Conservation (phyloP, 1,140 invertebrate genomes). For the Brachionus sp. region DNA sequence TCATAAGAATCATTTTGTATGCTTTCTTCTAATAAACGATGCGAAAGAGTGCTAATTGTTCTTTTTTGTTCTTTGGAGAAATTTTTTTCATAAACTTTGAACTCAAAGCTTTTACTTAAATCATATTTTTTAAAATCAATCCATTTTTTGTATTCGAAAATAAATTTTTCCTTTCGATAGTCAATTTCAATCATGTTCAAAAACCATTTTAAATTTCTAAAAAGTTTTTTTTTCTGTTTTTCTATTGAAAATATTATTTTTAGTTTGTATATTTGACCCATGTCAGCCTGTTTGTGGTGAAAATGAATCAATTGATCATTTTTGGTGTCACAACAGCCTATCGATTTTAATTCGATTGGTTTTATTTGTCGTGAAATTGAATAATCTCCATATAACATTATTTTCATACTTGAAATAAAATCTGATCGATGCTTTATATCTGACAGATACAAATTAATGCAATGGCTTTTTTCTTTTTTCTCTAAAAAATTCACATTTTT, state of each 20-base stretch:
- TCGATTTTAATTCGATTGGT: neutral
- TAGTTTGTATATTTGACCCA: constrained; percentile 2
- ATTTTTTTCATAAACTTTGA: neutral
- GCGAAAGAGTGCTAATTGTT: constrained; percentile 32
- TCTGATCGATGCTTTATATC: neutral
- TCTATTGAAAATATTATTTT: neutral
- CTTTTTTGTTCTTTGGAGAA: neutral
- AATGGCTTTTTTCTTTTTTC: constrained; percentile 38
- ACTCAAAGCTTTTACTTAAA: neutral
- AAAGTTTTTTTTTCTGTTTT: neutral
- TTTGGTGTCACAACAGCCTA: neutral
- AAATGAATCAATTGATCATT: constrained; percentile 34
- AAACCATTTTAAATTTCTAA: constrained; percentile 31
- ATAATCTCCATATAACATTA: constrained; percentile 35
- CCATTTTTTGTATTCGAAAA: constrained; percentile 33
- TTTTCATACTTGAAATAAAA: neutral
- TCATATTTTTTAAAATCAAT: constrained; percentile 27
- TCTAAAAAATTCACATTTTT: neutral
- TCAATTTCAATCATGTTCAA: constrained; percentile 39
- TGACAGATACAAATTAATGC: neutral
- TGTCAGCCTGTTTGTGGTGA: neutral
- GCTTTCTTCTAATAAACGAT: constrained; percentile 34
- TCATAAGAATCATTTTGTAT: constrained; percentile 13
- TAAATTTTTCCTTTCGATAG: constrained; percentile 22
- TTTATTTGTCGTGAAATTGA: neutral